phyloP scores from a whole-genome alignment of 1,140 invertebrate species.

The Megalonaias nervosa region DNA sequence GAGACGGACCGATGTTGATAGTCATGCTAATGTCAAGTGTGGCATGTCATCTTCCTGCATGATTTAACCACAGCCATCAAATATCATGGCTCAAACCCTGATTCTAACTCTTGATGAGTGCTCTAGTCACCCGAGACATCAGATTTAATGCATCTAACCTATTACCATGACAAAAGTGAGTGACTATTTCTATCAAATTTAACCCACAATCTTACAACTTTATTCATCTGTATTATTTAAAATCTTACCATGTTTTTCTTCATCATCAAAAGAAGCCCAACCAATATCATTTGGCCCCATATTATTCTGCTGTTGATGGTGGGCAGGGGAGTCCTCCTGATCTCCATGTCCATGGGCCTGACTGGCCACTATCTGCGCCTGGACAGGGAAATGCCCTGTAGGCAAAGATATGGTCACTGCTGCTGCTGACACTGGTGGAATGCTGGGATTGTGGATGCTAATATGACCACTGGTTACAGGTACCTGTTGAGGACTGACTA shows the following conservation, averaged over 20 bases:
- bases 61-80: no score
- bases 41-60: no score
- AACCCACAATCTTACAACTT: not conserved
- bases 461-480: slow-evolving; percentile 14
- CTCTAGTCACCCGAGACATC: no score
- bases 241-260: slow-evolving; percentile 63
- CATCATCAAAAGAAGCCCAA: slow-evolving; percentile 69
- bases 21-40: no score
- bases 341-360: not conserved
- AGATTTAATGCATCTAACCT: no score
- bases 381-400: slow-evolving; percentile 41
- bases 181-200: no score
- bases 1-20: no score
- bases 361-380: slow-evolving; percentile 17
- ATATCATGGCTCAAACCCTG: no score
- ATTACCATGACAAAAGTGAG: no score
- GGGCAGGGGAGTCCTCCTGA: slow-evolving; percentile 2
- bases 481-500: slow-evolving; percentile 8
- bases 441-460: slow-evolving; percentile 17
- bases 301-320: no score
- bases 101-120: no score
- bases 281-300: slow-evolving; percentile 19
- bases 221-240: not conserved
- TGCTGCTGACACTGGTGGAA: slow-evolving; percentile 23
- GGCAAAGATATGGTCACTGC: slow-evolving; percentile 11